Percentiles rank a stretch among this genome's conserved stretches.
Evolutionary conservation across 37 sponge, comb jelly and placozoan genomes (phyloP).

Genomic region (Tethya wilhelma): DNA sequence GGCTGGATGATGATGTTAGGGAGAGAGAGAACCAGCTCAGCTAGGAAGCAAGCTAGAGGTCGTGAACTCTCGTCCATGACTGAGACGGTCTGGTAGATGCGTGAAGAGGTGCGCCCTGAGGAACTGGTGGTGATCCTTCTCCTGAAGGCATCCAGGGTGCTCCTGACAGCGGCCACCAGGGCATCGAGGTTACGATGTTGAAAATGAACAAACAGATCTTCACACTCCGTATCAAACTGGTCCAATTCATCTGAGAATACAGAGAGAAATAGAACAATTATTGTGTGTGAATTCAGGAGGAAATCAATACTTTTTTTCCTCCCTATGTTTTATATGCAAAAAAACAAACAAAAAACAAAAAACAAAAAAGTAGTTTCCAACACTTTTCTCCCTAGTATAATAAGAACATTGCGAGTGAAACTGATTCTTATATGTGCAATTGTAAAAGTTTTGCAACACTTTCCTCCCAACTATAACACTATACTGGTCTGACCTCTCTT

Average conservation of each 20-base stretch:
- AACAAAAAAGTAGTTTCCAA: too few species aligned
- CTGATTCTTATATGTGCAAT: too few species aligned
- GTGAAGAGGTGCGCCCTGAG: neutral
- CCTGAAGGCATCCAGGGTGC: constrained; percentile 68
- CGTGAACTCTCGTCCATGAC: constrained; percentile 18
- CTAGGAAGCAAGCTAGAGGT: constrained; percentile 62
- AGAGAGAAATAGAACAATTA: neutral
- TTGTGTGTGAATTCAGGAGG: neutral
- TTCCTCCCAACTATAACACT: too few species aligned
- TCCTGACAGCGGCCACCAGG: constrained; percentile 51
- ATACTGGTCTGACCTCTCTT: constrained; percentile 68
- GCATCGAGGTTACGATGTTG: constrained; percentile 86
- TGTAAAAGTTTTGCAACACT: too few species aligned
- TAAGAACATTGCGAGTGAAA: too few species aligned
- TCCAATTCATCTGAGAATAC: constrained; percentile 52
- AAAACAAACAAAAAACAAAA: too few species aligned
- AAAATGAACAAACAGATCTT: constrained; percentile 71
- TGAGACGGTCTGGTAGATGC: neutral
- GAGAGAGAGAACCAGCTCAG: constrained; percentile 81
- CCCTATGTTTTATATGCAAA: too few species aligned
- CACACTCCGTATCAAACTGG: constrained; percentile 76
- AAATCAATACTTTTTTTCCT: neutral
- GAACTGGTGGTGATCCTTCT: constrained; percentile 57
- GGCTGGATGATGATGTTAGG: constrained; percentile 89
- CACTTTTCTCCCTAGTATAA: too few species aligned